A percentile compares a stretch with the other conserved stretches of the same genome.
Evolutionary conservation across 2,797 vertebrate species (phyloP).

Genomic region (Hafferia zeledoni): DNA sequence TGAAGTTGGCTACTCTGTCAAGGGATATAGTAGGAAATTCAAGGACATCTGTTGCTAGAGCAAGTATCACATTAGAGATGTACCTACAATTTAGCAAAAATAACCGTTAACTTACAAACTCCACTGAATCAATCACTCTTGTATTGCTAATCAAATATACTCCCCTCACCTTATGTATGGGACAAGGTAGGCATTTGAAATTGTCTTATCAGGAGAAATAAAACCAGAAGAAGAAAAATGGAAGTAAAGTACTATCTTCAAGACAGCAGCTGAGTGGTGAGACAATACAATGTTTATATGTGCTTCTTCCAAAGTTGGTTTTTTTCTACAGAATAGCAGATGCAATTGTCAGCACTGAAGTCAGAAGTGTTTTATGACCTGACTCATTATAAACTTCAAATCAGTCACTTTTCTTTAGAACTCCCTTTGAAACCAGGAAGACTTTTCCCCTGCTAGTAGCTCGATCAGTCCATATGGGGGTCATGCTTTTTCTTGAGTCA

Average conservation of each 20-base stretch:
- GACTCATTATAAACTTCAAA: neutral
- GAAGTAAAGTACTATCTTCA: neutral
- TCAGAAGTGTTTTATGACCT: neutral
- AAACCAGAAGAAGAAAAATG: neutral
- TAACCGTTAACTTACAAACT: neutral
- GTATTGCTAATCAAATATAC: neutral
- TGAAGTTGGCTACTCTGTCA: neutral
- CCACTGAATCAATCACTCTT: neutral
- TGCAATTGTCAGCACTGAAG: neutral
- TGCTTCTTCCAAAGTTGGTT: neutral
- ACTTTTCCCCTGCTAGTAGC: neutral
- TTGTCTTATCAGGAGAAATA: neutral
- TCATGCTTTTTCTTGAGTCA: neutral
- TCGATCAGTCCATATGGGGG: neutral
- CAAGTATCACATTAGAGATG: neutral
- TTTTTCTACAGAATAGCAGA: neutral
- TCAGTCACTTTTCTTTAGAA: neutral
- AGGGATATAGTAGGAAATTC: neutral
- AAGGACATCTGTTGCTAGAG: neutral
- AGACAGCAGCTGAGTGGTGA: neutral
- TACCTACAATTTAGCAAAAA: neutral
- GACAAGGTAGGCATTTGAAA: neutral
- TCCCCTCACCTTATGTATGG: neutral
- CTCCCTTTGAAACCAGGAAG: neutral
- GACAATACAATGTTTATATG: neutral